Percentiles rank a stretch among this genome's conserved stretches.
Conservation (phyloP, 2,113 vertebrate genomes). For the Taxidea taxus region DNA sequence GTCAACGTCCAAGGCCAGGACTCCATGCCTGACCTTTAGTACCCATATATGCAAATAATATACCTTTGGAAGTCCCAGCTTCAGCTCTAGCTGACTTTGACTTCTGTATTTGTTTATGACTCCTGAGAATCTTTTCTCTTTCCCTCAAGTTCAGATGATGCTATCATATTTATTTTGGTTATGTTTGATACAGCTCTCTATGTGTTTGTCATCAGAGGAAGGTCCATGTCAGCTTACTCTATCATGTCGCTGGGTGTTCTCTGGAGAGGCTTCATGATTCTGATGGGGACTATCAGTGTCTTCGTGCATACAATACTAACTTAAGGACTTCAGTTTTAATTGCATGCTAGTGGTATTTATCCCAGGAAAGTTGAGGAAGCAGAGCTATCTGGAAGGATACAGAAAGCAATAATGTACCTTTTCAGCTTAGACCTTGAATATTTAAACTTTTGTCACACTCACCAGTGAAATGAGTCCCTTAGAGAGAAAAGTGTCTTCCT, state of each 20-base stretch:
- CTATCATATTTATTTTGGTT: neutral
- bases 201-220: neutral
- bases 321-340: neutral
- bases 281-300: neutral
- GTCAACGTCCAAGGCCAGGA: neutral
- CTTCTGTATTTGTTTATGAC: neutral
- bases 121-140: neutral
- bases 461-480: neutral
- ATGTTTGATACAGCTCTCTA: neutral
- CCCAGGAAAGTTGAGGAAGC: neutral
- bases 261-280: neutral
- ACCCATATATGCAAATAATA: neutral
- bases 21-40: neutral
- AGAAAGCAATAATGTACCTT: neutral
- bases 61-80: neutral
- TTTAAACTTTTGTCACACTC: slow-evolving; percentile 44
- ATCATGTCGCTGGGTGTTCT: neutral
- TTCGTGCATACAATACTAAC: neutral
- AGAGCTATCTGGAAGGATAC: neutral
- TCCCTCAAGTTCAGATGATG: neutral
- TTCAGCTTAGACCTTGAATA: slow-evolving; percentile 19
- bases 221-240: neutral
- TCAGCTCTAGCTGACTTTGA: neutral
- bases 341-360: neutral
- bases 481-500: slow-evolving; percentile 14